Percentiles rank a stretch among this genome's conserved stretches.
Conservation (phyloP, 2,888 invertebrate genomes). For the Eupithecia vulgata region DNA sequence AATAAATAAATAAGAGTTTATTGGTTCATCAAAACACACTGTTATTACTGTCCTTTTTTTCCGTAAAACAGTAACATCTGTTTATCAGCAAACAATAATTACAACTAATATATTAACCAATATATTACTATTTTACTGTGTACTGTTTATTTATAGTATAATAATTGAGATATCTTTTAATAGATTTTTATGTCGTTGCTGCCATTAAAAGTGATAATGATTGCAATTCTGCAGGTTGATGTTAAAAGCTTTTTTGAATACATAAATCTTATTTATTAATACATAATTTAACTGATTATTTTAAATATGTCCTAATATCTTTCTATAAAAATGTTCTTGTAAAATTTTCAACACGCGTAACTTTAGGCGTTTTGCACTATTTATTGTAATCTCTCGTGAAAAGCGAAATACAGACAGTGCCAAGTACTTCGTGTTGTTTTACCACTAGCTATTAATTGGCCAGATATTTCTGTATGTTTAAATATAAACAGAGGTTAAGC, state of each 20-base stretch:
- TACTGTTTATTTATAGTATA: too few relatives aligned
- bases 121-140: too few relatives aligned
- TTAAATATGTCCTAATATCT: too few relatives aligned
- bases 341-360: background rate
- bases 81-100: too few relatives aligned
- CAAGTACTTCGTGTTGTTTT: conserved; percentile 56
- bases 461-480: conserved; percentile 66
- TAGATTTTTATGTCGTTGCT: background rate
- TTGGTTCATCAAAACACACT: too few relatives aligned
- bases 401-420: conserved; percentile 37
- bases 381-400: conserved; percentile 13
- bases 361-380: conserved; percentile 5
- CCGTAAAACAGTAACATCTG: too few relatives aligned
- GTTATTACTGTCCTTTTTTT: too few relatives aligned
- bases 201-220: background rate
- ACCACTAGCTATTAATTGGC: conserved; percentile 65
- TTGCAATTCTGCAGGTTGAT: background rate
- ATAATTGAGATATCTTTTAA: too few relatives aligned
- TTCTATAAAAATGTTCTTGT: background rate
- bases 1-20: too few relatives aligned
- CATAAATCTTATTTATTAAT: too few relatives aligned
- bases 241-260: background rate
- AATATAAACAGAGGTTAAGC: conserved; percentile 64
- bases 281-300: background rate
- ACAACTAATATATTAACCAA: too few relatives aligned